Evolutionary conservation across 2,113 vertebrate species (phyloP).

Genomic region (Apistogramma diplotaenia): DNA sequence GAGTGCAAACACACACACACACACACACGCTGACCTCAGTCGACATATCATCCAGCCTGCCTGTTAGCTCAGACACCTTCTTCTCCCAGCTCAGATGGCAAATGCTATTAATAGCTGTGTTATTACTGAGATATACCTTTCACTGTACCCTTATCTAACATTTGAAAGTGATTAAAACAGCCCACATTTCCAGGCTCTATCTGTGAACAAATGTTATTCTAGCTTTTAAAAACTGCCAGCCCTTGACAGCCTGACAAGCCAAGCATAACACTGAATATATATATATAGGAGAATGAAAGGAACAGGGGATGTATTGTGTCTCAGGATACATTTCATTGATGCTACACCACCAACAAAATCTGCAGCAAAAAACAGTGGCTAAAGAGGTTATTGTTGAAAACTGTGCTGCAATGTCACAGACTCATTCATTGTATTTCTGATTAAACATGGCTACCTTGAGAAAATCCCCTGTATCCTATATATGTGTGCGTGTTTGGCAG

Average conservation of each 20-base stretch:
- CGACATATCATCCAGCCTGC: constrained; percentile 53
- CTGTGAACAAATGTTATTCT: constrained; percentile 49
- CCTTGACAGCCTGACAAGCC: constrained; percentile 37
- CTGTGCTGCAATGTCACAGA: neutral
- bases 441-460: constrained; percentile 6
- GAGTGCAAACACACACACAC: constrained; percentile 43
- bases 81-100: constrained; percentile 68
- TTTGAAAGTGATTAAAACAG: constrained; percentile 58
- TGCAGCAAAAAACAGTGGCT: neutral
- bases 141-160: constrained; percentile 65
- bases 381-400: neutral
- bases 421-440: constrained; percentile 17
- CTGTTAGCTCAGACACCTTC: constrained; percentile 64
- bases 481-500: neutral
- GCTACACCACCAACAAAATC: neutral
- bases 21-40: constrained; percentile 52
- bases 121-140: constrained; percentile 62
- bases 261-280: constrained; percentile 34
- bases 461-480: neutral
- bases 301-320: constrained; percentile 23
- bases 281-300: neutral
- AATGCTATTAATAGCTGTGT: constrained; percentile 73
- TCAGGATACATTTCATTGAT: constrained; percentile 22
- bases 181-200: constrained; percentile 43
- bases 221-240: constrained; percentile 42